These are phyloP conservation scores for Poeciliopsis prolifica DNA, from an alignment of 2,113 vertebrate species.

Conservation along the genomic window DNA sequence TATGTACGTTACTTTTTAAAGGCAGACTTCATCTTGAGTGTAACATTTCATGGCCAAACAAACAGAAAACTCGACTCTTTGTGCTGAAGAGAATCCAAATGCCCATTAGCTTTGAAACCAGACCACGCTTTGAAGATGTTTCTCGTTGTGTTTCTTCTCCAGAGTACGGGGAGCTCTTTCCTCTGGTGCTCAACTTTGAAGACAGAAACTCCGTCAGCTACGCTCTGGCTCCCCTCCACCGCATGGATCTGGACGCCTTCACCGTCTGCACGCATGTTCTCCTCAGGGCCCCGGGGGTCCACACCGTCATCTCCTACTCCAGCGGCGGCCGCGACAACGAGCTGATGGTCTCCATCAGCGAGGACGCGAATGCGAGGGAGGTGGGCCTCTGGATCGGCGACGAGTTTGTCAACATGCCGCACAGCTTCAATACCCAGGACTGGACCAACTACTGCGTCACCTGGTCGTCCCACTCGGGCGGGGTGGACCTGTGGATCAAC, in stretches of 20 bases:
- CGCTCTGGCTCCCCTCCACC: slow-evolving; percentile 68
- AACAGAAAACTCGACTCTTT: background rate
- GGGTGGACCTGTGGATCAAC: slow-evolving; percentile 76
- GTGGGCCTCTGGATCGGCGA: slow-evolving; percentile 82
- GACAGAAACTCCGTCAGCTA: slow-evolving; percentile 73
- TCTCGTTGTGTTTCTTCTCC: background rate
- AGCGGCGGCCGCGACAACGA: slow-evolving; percentile 76
- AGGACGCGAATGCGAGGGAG: slow-evolving; percentile 40
- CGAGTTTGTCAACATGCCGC: slow-evolving; percentile 77
- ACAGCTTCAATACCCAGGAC: slow-evolving; percentile 53
- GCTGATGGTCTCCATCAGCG: slow-evolving; percentile 73
- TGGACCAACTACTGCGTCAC: slow-evolving; percentile 84
- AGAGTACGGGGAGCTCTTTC: slow-evolving; percentile 67
- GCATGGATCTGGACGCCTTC: slow-evolving; percentile 79
- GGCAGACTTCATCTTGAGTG: background rate
- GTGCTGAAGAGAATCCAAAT: background rate
- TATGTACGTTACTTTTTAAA: too few species aligned
- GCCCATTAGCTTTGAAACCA: background rate
- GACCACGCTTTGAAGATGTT: background rate
- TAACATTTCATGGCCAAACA: background rate
- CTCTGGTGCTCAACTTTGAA: slow-evolving; percentile 82
- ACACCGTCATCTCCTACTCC: slow-evolving; percentile 83
- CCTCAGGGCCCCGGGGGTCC: slow-evolving; percentile 22
- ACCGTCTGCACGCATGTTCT: slow-evolving; percentile 81
- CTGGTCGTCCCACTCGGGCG: slow-evolving; percentile 80